Evolutionary conservation across 1,140 invertebrate genomes (phyloP).

Genomic region (Papilio dardanus): DNA sequence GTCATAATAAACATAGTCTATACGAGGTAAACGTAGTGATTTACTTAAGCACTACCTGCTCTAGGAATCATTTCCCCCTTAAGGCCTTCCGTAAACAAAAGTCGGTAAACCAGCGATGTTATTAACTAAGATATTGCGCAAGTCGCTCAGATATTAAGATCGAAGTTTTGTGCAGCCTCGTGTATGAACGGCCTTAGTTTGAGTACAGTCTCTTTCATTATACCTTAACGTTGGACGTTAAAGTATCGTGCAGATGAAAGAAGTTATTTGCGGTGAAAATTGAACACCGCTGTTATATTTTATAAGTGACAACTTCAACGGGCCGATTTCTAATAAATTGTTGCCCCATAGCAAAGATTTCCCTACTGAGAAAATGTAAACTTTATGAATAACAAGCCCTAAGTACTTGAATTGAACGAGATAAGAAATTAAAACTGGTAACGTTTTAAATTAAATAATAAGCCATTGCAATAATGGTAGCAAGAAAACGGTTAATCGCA

Average conservation of each 20-base stretch:
- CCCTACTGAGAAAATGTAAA: slow-evolving; percentile 38
- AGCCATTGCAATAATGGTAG: neutral
- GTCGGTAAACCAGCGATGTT: too few relatives aligned
- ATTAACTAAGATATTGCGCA: too few relatives aligned
- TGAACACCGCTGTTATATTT: slow-evolving; percentile 51
- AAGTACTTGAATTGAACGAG: neutral
- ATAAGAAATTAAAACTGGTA: slow-evolving; percentile 1
- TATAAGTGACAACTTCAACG: slow-evolving; percentile 49
- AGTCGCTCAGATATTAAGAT: too few relatives aligned
- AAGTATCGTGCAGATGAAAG: slow-evolving; percentile 46
- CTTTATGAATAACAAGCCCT: slow-evolving; percentile 20
- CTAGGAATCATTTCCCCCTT: too few relatives aligned
- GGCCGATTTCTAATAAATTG: slow-evolving; percentile 58
- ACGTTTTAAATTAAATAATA: slow-evolving; percentile 2
- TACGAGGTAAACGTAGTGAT: slow-evolving; percentile 27
- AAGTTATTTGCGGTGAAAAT: slow-evolving; percentile 52
- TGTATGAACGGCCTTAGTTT: too few relatives aligned
- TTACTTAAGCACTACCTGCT: slow-evolving; percentile 26
- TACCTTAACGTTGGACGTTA: slow-evolving; percentile 40
- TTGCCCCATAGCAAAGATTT: slow-evolving; percentile 43
- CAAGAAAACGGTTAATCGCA: neutral
- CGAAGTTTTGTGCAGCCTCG: too few relatives aligned
- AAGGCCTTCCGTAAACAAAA: slow-evolving; percentile 25
- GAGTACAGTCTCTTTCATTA: slow-evolving; percentile 29
- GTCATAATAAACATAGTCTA: neutral